Conservation (phyloP, 1,140 invertebrate species). For the Bombus fervidus region DNA sequence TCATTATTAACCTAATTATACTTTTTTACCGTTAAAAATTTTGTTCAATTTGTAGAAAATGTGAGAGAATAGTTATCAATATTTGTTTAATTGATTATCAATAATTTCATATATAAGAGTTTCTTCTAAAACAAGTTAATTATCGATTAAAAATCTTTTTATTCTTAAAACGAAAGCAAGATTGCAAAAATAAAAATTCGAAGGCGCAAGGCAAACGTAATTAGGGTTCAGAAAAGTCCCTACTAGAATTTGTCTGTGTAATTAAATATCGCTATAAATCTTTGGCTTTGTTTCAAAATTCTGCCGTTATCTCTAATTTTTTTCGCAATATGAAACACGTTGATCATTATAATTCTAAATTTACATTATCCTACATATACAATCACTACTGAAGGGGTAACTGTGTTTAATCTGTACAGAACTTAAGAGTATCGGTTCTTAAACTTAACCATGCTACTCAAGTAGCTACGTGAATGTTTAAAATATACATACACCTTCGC, state of each 20-base stretch:
- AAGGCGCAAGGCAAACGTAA: no score
- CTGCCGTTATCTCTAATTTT: neutral
- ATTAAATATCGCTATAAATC: neutral
- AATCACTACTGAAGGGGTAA: neutral
- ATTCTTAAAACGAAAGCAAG: no score
- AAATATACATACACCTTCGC: neutral
- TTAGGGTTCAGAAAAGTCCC: neutral
- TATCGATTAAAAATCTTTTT: no score
- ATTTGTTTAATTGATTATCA: no score
- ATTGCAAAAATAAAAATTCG: no score
- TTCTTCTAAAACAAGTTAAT: no score
- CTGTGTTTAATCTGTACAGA: neutral
- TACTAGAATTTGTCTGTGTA: neutral
- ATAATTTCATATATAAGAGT: no score
- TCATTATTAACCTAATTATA: no score
- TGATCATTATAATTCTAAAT: neutral
- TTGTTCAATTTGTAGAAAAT: no score
- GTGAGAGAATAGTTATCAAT: no score
- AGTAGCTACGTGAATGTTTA: no score
- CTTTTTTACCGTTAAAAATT: no score
- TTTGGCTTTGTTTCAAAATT: neutral
- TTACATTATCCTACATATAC: neutral
- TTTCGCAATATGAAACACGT: neutral
- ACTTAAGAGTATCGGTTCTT: neutral
- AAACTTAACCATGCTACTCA: neutral